Conservation (phyloP, 1,140 invertebrate species). For the Apolygus lucorum region DNA sequence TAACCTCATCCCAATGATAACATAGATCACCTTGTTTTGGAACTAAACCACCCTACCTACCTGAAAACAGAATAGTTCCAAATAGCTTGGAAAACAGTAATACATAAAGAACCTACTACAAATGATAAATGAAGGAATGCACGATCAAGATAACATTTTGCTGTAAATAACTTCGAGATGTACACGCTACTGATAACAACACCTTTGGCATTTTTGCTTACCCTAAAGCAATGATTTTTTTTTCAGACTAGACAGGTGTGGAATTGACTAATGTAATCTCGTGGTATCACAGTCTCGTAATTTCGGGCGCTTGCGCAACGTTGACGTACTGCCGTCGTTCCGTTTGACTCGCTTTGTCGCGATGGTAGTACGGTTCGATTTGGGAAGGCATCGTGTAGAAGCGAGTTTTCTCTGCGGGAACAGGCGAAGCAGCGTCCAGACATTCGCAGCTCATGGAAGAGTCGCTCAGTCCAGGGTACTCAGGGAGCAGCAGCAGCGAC, state of each 20-base stretch:
- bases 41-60: no score
- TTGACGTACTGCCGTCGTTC: constrained; percentile 39
- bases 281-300: constrained; percentile 41
- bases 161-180: no score
- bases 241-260: constrained; percentile 24
- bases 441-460: constrained; percentile 58
- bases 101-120: no score
- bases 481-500: constrained; percentile 55
- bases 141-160: no score
- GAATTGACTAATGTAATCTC: constrained; percentile 25
- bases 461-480: constrained; percentile 51
- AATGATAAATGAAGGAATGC: no score
- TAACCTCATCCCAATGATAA: no score
- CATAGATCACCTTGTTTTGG: no score
- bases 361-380: constrained; percentile 33
- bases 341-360: constrained; percentile 43
- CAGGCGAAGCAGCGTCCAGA: constrained; percentile 43
- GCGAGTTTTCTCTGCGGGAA: constrained; percentile 37
- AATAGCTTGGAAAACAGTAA: no score
- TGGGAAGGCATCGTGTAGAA: constrained; percentile 27
- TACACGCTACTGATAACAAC: not conserved
- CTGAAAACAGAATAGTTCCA: no score
- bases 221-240: not conserved
- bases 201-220: not conserved
- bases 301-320: constrained; percentile 37